phyloP scores from a whole-genome alignment of 2,797 vertebrate species.

The Hypotaenidia okinawae region DNA sequence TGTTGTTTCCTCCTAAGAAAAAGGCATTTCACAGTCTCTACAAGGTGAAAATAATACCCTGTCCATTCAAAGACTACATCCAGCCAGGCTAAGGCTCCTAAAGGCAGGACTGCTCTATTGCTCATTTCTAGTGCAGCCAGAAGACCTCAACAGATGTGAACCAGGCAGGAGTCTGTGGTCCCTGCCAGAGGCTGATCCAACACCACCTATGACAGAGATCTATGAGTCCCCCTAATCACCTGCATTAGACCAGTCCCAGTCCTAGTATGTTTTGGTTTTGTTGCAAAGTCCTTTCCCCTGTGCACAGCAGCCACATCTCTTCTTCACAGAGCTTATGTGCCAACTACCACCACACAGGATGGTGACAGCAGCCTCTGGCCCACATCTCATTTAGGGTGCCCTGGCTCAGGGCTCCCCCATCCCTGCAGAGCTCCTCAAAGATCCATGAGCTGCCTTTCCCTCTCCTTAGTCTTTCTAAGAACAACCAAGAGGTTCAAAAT shows the following conservation, averaged over 20 bases:
- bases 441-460: neutral
- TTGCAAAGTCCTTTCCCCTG: neutral
- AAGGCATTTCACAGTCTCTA: neutral
- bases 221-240: neutral
- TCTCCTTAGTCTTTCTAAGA: neutral
- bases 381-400: neutral
- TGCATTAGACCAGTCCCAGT: rapidly evolving
- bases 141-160: neutral
- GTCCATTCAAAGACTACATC: neutral
- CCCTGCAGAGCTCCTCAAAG: neutral
- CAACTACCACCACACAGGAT: neutral
- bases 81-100: neutral
- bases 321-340: neutral
- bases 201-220: neutral
- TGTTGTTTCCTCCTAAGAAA: neutral
- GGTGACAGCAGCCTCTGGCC: neutral
- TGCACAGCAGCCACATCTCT: neutral
- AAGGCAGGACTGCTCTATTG: neutral
- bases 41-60: neutral
- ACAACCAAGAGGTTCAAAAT: neutral
- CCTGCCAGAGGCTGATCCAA: neutral
- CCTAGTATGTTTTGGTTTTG: neutral
- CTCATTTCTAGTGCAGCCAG: neutral
- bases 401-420: neutral
- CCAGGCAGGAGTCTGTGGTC: neutral